phyloP scores from a whole-genome alignment of 2,888 invertebrate genomes.

The Ferrisia virgata region DNA sequence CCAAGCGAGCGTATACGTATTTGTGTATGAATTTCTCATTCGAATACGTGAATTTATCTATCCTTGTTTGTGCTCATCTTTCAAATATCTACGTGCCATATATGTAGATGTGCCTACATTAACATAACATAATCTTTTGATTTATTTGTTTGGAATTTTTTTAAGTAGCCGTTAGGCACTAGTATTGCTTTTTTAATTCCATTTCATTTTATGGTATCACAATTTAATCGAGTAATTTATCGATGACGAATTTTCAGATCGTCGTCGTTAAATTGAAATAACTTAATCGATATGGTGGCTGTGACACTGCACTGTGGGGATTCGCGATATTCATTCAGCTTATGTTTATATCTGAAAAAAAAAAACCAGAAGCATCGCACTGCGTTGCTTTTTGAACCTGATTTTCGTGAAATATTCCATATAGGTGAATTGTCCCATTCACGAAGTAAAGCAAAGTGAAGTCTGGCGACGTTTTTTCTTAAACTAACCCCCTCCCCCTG shows the following conservation, averaged over 20 bases:
- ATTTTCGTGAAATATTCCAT: no score
- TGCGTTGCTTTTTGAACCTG: no score
- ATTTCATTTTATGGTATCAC: not conserved
- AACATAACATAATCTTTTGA: slow-evolving; percentile 25
- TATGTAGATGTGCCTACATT: no score
- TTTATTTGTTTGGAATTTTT: slow-evolving; percentile 4
- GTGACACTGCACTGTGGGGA: no score
- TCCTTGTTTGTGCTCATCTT: not conserved
- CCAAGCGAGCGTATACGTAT: not conserved
- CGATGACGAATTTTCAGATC: not conserved
- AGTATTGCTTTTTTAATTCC: not conserved
- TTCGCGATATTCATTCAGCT: no score
- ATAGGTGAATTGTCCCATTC: no score
- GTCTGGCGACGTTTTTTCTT: no score
- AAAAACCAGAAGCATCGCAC: no score
- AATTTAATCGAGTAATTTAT: not conserved
- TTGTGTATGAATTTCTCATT: not conserved
- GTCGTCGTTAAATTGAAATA: not conserved
- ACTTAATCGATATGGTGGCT: not conserved
- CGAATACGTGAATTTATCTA: no score
- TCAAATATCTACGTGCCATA: not conserved
- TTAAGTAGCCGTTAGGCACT: not conserved
- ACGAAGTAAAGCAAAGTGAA: no score
- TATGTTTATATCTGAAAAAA: no score
- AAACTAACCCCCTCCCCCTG: no score